Conservation (phyloP, 2,888 invertebrate genomes). For the Parnassius glacialis region DNA sequence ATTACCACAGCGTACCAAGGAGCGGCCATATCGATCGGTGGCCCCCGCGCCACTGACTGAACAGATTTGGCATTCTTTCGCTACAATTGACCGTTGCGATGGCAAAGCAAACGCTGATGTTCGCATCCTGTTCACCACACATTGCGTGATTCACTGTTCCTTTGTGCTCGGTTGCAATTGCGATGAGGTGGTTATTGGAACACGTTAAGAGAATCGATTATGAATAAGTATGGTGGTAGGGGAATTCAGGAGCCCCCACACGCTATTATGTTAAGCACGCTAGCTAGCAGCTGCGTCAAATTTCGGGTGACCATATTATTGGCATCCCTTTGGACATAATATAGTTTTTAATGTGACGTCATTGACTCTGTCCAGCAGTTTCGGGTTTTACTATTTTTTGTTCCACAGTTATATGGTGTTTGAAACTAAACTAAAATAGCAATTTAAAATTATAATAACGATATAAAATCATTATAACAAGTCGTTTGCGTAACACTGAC, state of each 20-base stretch:
- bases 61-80: conserved; percentile 65
- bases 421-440: not conserved
- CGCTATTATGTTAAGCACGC: conserved; percentile 3
- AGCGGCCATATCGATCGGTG: conserved; percentile 65
- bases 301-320: not conserved
- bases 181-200: conserved; percentile 7
- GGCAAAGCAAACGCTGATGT: conserved; percentile 34
- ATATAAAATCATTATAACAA: not conserved
- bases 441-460: not conserved
- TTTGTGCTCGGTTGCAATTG: conserved; percentile 7
- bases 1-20: conserved; percentile 62
- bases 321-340: not conserved
- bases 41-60: conserved; percentile 62
- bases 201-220: conserved; percentile 4
- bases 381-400: no score
- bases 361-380: no score
- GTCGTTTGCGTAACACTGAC: no score
- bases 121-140: conserved; percentile 31
- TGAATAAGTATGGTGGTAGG: conserved; percentile 28
- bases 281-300: not conserved
- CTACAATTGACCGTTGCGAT: conserved; percentile 56
- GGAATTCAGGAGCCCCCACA: conserved; percentile 24
- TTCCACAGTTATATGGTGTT: no score
- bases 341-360: not conserved
- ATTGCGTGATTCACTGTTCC: conserved; percentile 21